A percentile compares a stretch with the other conserved stretches of the same genome.
phyloP scores from a whole-genome alignment of 1,140 invertebrate genomes.

The Psix sp. region DNA sequence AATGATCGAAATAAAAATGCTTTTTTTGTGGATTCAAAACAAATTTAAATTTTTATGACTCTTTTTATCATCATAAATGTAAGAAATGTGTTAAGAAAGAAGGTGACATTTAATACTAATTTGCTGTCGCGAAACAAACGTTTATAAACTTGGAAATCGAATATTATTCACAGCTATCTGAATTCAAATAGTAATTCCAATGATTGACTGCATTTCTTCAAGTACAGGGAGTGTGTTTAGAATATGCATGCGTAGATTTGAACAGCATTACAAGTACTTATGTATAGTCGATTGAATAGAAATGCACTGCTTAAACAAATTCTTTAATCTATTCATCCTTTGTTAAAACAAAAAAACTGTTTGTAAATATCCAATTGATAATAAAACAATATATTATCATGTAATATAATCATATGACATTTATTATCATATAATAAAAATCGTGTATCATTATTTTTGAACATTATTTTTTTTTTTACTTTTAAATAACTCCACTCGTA shows the following conservation, averaged over 20 bases:
- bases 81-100: too few species aligned
- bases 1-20: too few species aligned
- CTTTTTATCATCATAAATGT: too few species aligned
- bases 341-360: conserved; percentile 1
- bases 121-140: too few species aligned
- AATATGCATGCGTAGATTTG: conserved; percentile 31
- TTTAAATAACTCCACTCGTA: too few species aligned
- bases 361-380: not conserved
- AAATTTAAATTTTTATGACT: too few species aligned
- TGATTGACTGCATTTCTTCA: conserved; percentile 25
- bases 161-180: not conserved
- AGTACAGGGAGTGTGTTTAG: conserved; percentile 17
- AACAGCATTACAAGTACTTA: conserved; percentile 29
- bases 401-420: too few species aligned
- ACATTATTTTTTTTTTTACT: too few species aligned
- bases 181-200: conserved; percentile 3
- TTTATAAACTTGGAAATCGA: not conserved
- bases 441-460: too few species aligned
- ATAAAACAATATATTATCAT: not conserved
- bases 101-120: too few species aligned
- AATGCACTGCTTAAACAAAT: conserved; percentile 25
- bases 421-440: too few species aligned
- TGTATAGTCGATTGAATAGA: conserved; percentile 13
- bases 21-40: too few species aligned
- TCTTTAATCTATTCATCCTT: conserved; percentile 13